These are phyloP conservation scores for Rhinogobius similis DNA, from an alignment of 2,113 vertebrate species.

Conservation along the genomic window DNA sequence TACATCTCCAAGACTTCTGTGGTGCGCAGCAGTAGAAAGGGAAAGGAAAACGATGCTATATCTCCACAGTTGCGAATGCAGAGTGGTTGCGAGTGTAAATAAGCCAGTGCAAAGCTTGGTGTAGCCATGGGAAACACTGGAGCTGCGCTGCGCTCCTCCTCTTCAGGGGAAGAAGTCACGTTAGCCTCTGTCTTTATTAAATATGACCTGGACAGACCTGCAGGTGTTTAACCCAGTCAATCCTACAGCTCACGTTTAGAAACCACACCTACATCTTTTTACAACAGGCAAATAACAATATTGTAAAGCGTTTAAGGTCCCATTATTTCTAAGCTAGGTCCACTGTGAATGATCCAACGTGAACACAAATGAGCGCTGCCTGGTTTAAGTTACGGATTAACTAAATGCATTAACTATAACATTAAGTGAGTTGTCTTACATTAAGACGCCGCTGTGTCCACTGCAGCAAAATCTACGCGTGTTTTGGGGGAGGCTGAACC, in stretches of 20 bases:
- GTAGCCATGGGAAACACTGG: conserved; percentile 74
- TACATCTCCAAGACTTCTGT: not conserved
- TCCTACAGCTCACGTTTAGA: not conserved
- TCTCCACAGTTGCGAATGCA: not conserved
- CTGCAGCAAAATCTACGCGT: conserved; percentile 1
- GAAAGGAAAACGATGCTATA: not conserved
- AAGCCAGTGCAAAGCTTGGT: conserved; percentile 40
- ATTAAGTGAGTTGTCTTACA: conserved; percentile 29
- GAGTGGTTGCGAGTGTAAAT: conserved; percentile 25
- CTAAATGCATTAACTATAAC: not conserved
- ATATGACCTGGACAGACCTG: conserved; percentile 15
- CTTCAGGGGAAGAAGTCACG: conserved; percentile 26
- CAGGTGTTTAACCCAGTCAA: conserved; percentile 42
- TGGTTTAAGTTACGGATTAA: conserved; percentile 6
- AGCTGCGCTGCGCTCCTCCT: conserved; percentile 18
- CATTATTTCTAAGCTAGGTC: conserved; percentile 6
- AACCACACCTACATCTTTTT: not conserved
- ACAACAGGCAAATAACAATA: not conserved
- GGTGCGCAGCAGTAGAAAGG: not conserved
- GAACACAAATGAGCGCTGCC: conserved; percentile 7
- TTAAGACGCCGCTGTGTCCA: conserved; percentile 6
- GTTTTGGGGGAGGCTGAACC: conserved; percentile 19
- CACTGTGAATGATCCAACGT: conserved; percentile 18
- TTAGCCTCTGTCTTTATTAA: conserved; percentile 3
- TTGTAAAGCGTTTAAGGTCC: not conserved